Evolutionary conservation across 2,888 invertebrate genomes (phyloP).

Genomic region (Melanotus villosus): DNA sequence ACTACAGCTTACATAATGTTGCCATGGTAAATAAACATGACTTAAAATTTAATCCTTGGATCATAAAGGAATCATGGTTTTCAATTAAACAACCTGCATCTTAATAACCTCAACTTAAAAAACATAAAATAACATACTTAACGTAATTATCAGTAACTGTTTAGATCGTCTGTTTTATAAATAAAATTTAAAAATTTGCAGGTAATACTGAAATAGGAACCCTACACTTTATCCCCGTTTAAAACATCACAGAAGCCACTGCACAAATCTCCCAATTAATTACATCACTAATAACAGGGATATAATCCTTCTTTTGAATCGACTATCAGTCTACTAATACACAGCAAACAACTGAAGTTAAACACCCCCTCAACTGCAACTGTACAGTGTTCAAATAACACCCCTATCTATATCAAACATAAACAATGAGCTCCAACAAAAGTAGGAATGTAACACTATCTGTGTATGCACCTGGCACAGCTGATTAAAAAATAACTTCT

Average conservation of each 20-base stretch:
- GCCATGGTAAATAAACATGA: too few relatives aligned
- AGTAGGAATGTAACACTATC: conserved; percentile 46
- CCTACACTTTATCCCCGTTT: not conserved
- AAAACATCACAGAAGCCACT: conserved; percentile 6
- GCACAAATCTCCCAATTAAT: conserved; percentile 31
- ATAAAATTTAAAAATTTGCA: too few relatives aligned
- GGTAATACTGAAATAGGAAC: too few relatives aligned
- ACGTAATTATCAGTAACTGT: too few relatives aligned
- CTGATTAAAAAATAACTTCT: conserved; percentile 27
- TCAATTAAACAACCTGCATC: too few relatives aligned
- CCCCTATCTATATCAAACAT: conserved; percentile 47
- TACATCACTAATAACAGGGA: conserved; percentile 25
- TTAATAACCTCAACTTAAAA: too few relatives aligned
- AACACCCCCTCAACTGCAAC: conserved; percentile 32
- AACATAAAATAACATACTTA: too few relatives aligned
- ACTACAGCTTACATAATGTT: too few relatives aligned
- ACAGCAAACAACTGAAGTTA: conserved; percentile 35
- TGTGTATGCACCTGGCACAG: conserved; percentile 56
- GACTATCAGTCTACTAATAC: conserved; percentile 25
- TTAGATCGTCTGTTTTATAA: too few relatives aligned
- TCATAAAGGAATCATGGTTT: too few relatives aligned
- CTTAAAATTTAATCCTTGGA: too few relatives aligned
- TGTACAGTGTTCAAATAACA: conserved; percentile 23
- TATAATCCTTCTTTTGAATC: conserved; percentile 43
- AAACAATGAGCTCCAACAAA: conserved; percentile 51